Conservation (phyloP, 2,113 vertebrate species). For the Nyctereutes procyonoides region DNA sequence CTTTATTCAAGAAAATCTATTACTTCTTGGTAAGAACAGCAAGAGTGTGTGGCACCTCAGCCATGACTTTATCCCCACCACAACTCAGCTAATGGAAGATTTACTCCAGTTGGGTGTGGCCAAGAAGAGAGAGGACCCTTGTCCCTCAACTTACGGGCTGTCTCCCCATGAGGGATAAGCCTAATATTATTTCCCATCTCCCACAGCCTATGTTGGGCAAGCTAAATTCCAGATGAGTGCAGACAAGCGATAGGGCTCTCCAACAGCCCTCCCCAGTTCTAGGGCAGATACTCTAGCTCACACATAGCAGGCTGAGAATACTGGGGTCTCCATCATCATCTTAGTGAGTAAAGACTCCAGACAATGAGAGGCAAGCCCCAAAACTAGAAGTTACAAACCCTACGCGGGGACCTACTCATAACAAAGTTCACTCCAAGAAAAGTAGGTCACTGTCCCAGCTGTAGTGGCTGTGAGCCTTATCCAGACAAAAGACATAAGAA, state of each 20-base stretch:
- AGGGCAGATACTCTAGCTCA: not conserved
- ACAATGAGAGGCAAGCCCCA: not conserved
- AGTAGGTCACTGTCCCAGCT: not conserved
- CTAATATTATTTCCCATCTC: not conserved
- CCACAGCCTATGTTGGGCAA: no score
- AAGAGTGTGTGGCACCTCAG: not conserved
- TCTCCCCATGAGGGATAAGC: not conserved
- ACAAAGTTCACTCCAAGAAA: not conserved
- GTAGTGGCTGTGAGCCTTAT: not conserved
- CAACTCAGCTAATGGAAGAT: not conserved
- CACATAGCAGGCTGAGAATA: not conserved
- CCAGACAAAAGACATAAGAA: not conserved
- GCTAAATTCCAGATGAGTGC: not conserved
- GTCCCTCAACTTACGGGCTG: not conserved
- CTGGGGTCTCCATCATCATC: no score
- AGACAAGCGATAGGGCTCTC: not conserved
- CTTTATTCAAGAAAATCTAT: not conserved
- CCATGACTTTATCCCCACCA: not conserved
- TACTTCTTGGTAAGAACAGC: not conserved
- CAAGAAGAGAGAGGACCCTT: no score
- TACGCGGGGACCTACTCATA: not conserved
- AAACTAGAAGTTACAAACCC: not conserved
- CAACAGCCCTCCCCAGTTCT: no score
- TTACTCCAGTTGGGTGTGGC: no score
- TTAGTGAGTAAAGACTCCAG: not conserved